Conservation (phyloP, 2,113 vertebrate species). For the Myxocyprinus asiaticus region DNA sequence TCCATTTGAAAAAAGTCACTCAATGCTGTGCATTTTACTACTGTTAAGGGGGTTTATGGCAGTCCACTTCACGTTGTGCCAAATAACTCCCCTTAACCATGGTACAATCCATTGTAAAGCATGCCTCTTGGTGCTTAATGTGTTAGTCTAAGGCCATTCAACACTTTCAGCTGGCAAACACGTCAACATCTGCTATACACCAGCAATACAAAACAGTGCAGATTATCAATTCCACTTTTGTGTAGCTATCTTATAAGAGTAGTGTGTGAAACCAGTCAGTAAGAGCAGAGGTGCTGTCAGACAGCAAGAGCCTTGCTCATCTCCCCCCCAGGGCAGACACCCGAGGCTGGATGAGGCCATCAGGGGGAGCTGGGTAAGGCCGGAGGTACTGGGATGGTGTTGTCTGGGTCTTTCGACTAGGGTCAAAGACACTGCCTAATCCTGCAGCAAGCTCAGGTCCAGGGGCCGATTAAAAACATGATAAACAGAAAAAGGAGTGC, state of each 20-base stretch:
- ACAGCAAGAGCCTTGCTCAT: background rate
- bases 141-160: background rate
- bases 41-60: too few species aligned
- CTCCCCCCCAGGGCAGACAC: slow-evolving; percentile 19
- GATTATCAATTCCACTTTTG: background rate
- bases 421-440: slow-evolving; percentile 40
- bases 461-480: slow-evolving; percentile 44
- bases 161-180: background rate
- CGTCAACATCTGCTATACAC: background rate
- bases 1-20: too few species aligned
- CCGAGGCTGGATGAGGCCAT: slow-evolving; percentile 19
- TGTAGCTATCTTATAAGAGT: background rate
- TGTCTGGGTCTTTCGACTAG: slow-evolving; percentile 23
- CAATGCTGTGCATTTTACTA: background rate
- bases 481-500: slow-evolving; percentile 43
- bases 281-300: slow-evolving; percentile 10
- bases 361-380: slow-evolving; percentile 11
- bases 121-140: background rate
- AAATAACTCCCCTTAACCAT: too few species aligned
- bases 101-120: background rate
- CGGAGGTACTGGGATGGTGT: slow-evolving; percentile 11
- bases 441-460: slow-evolving; percentile 32
- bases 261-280: background rate
- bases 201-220: background rate
- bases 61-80: too few species aligned